Evolutionary conservation across 2,888 invertebrate genomes (phyloP).

Genomic region (Galerucella calmariensis): DNA sequence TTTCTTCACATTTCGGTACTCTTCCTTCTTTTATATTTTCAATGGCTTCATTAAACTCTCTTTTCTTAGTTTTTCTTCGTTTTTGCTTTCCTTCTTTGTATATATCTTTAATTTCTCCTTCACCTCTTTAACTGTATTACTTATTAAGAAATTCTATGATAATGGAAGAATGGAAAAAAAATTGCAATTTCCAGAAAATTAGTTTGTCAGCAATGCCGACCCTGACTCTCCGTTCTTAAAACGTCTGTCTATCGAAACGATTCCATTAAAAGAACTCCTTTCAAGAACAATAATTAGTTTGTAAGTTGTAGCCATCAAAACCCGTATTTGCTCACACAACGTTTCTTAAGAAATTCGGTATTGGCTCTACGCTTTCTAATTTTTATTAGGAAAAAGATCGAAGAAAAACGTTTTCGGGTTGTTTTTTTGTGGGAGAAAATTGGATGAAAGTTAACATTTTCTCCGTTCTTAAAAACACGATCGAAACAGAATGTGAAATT

Average conservation of each 20-base stretch:
- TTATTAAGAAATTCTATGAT: no score
- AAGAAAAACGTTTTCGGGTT: constrained; percentile 9
- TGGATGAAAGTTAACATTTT: constrained; percentile 6
- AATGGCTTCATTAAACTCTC: no score
- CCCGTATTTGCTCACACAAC: constrained; percentile 31
- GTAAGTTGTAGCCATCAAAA: constrained; percentile 36
- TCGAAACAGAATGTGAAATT: not conserved
- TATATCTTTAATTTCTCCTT: no score
- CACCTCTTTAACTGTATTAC: no score
- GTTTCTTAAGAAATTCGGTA: constrained; percentile 22
- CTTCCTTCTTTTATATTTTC: no score
- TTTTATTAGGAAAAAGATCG: constrained; percentile 31
- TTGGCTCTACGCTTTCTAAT: constrained; percentile 25
- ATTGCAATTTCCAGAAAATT: not conserved
- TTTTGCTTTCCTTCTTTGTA: no score
- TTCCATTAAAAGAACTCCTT: constrained; percentile 30
- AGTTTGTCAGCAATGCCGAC: not conserved
- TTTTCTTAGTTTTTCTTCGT: no score
- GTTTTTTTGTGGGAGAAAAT: constrained; percentile 1
- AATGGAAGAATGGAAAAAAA: not conserved
- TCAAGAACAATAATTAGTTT: constrained; percentile 38
- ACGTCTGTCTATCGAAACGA: constrained; percentile 27
- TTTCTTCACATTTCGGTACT: no score
- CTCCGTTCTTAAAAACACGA: not conserved
- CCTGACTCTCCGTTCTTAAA: constrained; percentile 9